These are phyloP conservation scores for Oligia latruncula DNA, from an alignment of 2,888 invertebrate species.

Conservation along the genomic window DNA sequence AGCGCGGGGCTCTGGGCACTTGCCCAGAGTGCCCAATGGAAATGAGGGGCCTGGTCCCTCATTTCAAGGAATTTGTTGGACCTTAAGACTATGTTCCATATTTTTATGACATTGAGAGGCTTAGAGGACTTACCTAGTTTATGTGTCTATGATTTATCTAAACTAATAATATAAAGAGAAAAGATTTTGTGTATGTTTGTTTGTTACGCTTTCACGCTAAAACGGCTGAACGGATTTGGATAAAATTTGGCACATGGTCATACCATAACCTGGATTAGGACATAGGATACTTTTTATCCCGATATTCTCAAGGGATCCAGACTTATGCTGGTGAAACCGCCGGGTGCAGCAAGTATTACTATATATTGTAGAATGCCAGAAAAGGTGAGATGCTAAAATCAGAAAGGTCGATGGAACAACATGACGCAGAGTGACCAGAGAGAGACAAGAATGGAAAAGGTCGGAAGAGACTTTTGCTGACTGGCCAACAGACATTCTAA, in stretches of 20 bases:
- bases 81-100: too few species aligned
- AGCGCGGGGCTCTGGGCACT: too few species aligned
- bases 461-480: background rate
- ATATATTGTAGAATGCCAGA: background rate
- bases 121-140: background rate
- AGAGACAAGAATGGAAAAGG: background rate
- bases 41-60: conserved; percentile 1
- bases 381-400: background rate
- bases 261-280: background rate
- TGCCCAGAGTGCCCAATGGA: too few species aligned
- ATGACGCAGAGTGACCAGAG: background rate
- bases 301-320: background rate
- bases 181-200: background rate
- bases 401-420: background rate
- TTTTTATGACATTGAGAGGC: background rate
- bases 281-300: background rate
- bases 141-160: background rate
- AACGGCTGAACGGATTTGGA: too few species aligned
- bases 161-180: background rate
- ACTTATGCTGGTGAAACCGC: background rate
- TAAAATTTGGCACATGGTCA: too few species aligned
- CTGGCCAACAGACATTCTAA: background rate
- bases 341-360: too few species aligned
- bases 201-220: too few species aligned
- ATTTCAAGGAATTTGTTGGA: conserved; percentile 13